phyloP scores from a whole-genome alignment of 2,797 vertebrate species.

The Darevskia nairensis region DNA sequence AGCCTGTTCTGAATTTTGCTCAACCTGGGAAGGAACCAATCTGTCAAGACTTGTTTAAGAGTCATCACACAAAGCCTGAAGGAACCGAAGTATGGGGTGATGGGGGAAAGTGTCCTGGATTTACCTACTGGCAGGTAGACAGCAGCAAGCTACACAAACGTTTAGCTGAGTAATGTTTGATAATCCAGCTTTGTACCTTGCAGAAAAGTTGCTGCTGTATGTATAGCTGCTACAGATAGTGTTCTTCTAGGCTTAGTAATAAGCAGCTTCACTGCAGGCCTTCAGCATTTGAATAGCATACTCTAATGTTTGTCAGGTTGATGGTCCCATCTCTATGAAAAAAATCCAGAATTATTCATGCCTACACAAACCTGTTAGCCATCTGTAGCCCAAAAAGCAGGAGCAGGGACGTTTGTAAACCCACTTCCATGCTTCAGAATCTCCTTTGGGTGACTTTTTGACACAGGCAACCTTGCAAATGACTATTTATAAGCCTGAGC shows the following conservation, averaged over 20 bases:
- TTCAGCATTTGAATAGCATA: neutral
- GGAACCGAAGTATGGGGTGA: neutral
- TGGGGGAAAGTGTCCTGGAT: neutral
- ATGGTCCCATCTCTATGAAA: neutral
- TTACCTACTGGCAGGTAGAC: neutral
- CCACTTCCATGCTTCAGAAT: neutral
- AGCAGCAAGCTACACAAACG: neutral
- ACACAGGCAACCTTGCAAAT: neutral
- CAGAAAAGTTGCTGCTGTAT: neutral
- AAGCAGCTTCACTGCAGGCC: neutral
- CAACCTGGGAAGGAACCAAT: accelerated
- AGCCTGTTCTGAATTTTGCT: neutral
- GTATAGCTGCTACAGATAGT: neutral
- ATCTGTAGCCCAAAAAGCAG: neutral
- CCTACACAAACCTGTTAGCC: neutral
- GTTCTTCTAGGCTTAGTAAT: neutral
- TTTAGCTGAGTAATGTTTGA: neutral
- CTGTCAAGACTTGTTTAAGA: neutral
- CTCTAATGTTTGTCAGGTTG: neutral
- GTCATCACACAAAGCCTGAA: neutral
- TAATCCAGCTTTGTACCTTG: neutral
- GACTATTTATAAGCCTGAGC: neutral
- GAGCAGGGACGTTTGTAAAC: neutral
- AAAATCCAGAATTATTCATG: neutral
- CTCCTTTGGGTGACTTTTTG: neutral